Percentiles rank a stretch among this genome's conserved stretches.
Evolutionary conservation across 1,140 invertebrate species (phyloP).

Genomic region (Hypothenemus hampei): DNA sequence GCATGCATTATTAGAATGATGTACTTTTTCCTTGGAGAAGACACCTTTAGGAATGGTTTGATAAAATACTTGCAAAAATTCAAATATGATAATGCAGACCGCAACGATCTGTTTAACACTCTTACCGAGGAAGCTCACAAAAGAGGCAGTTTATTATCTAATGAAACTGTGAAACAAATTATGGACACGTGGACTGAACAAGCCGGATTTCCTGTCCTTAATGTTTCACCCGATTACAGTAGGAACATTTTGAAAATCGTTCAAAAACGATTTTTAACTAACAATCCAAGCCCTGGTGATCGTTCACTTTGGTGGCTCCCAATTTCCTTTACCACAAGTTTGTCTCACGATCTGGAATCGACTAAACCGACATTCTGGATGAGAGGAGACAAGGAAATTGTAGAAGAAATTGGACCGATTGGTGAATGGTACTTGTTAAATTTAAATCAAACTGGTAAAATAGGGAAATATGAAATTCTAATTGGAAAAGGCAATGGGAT

Average conservation of each 20-base stretch:
- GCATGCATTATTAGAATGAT: constrained; percentile 79
- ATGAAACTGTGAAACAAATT: constrained; percentile 58
- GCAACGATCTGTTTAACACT: constrained; percentile 65
- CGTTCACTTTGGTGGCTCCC: constrained; percentile 53
- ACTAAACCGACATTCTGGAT: constrained; percentile 42
- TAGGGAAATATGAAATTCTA: neutral
- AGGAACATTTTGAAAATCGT: constrained; percentile 46
- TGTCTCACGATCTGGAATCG: constrained; percentile 39
- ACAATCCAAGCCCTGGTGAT: constrained; percentile 16
- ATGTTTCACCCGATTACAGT: constrained; percentile 51
- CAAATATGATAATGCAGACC: constrained; percentile 60
- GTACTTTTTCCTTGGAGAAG: constrained; percentile 64
- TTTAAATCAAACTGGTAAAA: constrained; percentile 39
- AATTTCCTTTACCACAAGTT: constrained; percentile 51
- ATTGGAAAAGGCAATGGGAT: too few relatives aligned
- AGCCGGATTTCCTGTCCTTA: constrained; percentile 76
- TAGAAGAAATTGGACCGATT: constrained; percentile 25
- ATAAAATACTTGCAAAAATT: constrained; percentile 54
- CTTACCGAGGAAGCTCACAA: constrained; percentile 53
- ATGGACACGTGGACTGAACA: constrained; percentile 82
- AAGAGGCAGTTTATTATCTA: constrained; percentile 45
- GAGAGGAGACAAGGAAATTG: constrained; percentile 29
- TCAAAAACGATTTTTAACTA: constrained; percentile 53
- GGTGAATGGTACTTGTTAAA: constrained; percentile 41
- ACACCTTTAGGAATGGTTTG: constrained; percentile 64